Evolutionary conservation across 2,113 vertebrate genomes (phyloP), one percentile per base, ranked within the genome.

Genomic region (Corythaeola cristata): DNA sequence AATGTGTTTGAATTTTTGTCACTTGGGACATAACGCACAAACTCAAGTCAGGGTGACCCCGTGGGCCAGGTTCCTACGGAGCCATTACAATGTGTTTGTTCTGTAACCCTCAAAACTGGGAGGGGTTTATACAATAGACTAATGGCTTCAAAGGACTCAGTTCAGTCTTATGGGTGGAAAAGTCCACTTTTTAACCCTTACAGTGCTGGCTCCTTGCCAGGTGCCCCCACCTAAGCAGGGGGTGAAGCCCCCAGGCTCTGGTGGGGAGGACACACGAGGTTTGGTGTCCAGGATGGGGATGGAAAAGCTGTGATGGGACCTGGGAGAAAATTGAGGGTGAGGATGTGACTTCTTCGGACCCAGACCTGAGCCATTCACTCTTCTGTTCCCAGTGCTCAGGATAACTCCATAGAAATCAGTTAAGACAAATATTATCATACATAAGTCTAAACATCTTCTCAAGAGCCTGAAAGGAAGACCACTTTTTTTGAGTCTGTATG

Each of bases 61-160:
- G 47, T 1, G 5, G 96, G 83, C 90, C 76, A 41, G 88, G 85
- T 75, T 96, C 90, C 94, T 97, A 85, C 1, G 3, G 92, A 93
- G 94, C 80, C 83, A 78, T 94, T 94, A 75, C 96, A 94, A 92
- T 90, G 88, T 92, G 81, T 94, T 92, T 96, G 85, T 90, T 95
- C 73, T 72, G 75, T 97, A 96, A 96, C 92, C 96, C 92, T 93
- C 75, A 55, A 93, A 97, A 93, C 90, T 63, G 52, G 92, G 73
- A 63, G 95, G 95, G 86, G 90, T 97, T 93, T 97, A 84, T 64
- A 96, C 85, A 96, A 97, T 89, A 64, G 90, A 94, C 90, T 93
- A 89, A 92, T 41, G 67, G 89, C 94, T 97, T 97, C 95, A 96
- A 95, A 95, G 85, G 92, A 96, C 53, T 71, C 60, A 8, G 21